phyloP scores from a whole-genome alignment of 2,797 vertebrate genomes.

The Esox lucius region DNA sequence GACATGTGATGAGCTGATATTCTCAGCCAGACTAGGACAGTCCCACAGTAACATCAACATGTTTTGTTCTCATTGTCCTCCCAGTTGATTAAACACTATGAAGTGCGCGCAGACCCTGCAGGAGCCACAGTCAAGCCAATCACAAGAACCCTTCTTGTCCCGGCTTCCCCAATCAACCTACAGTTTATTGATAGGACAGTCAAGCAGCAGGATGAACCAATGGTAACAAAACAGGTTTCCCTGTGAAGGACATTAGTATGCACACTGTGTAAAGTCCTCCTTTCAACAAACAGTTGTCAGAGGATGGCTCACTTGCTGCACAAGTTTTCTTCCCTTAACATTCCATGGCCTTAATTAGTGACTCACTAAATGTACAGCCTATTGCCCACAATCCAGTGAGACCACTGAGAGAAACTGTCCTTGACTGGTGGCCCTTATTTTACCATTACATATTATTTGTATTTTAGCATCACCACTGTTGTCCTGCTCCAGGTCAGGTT shows the following conservation, averaged over 20 bases:
- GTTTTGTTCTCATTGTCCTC: background rate
- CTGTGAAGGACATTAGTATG: constrained; percentile 45
- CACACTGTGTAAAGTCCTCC: constrained; percentile 4
- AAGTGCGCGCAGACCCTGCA: constrained; percentile 71
- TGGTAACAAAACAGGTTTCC: constrained; percentile 8
- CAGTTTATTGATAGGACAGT: constrained; percentile 69
- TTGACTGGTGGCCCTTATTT: background rate
- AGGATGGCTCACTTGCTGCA: background rate
- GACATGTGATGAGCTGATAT: background rate
- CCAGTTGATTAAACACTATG: constrained; percentile 72
- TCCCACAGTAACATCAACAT: background rate
- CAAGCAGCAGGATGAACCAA: background rate
- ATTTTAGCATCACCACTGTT: too few species aligned
- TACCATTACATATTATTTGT: background rate
- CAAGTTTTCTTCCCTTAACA: background rate
- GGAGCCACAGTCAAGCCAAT: constrained; percentile 65
- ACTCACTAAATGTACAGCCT: background rate
- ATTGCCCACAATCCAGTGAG: background rate
- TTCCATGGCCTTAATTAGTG: background rate
- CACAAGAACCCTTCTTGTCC: constrained; percentile 76
- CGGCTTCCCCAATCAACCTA: constrained; percentile 68
- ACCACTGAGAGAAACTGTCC: background rate
- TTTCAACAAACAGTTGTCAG: constrained; percentile 23
- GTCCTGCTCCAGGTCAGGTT: background rate
- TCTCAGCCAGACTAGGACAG: background rate